Conservation (phyloP, 2,888 invertebrate genomes). For the Lymantria monacha region DNA sequence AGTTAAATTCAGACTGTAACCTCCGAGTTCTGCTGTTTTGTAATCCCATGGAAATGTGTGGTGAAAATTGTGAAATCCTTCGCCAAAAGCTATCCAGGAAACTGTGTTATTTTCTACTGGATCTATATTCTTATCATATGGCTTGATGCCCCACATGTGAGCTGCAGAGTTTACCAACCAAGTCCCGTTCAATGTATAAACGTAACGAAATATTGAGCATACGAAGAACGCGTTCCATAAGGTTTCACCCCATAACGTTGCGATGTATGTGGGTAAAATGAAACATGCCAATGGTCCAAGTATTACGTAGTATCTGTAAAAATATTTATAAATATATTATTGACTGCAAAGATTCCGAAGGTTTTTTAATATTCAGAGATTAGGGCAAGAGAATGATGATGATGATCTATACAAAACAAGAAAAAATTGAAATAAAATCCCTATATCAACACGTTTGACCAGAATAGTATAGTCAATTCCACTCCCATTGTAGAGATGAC, state of each 20-base stretch:
- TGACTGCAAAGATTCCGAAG: neutral
- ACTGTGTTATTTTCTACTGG: constrained; percentile 36
- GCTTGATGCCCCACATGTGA: constrained; percentile 71
- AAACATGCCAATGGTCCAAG: constrained; percentile 3
- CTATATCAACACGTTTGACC: no score
- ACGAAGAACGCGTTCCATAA: constrained; percentile 13
- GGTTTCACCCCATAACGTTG: constrained; percentile 3
- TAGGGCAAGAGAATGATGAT: no score
- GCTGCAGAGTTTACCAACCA: constrained; percentile 86
- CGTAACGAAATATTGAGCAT: neutral
- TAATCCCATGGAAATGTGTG: constrained; percentile 52
- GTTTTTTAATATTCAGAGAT: no score
- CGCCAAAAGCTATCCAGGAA: constrained; percentile 32
- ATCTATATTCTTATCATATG: constrained; percentile 58
- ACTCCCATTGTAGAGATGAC: no score
- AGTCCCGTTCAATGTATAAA: constrained; percentile 16
- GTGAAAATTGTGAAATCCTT: constrained; percentile 54
- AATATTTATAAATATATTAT: neutral
- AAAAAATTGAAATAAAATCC: no score
- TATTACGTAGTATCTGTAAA: constrained; percentile 2
- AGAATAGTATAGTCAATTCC: no score
- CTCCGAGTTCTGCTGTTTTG: constrained; percentile 4
- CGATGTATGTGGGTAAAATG: neutral
- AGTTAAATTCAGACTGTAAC: neutral
- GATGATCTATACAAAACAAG: no score